These are phyloP conservation scores for Zosterops borbonicus DNA, from an alignment of 2,113 vertebrate species.

Conservation along the genomic window DNA sequence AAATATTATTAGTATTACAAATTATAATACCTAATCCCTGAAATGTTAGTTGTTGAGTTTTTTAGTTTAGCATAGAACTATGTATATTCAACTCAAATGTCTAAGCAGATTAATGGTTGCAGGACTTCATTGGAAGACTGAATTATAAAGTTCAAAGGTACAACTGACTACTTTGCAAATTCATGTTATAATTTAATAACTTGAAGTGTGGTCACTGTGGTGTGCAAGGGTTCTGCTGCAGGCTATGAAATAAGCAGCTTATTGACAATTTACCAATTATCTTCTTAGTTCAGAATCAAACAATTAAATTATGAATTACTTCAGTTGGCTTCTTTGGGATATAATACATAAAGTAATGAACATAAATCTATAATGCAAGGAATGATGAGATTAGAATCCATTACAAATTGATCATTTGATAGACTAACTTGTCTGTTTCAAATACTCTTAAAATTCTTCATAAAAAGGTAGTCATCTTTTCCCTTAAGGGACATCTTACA, in stretches of 20 bases:
- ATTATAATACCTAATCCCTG: not conserved
- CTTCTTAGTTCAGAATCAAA: not conserved
- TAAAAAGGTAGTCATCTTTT: not conserved
- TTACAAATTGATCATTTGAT: not conserved
- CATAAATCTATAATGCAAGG: not conserved
- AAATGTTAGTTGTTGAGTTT: not conserved
- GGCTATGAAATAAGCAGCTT: not conserved
- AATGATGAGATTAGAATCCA: not conserved
- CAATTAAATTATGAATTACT: not conserved
- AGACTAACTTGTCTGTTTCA: not conserved
- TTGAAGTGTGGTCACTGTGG: not conserved
- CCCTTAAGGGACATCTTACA: not conserved
- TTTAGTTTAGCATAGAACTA: not conserved
- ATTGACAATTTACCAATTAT: constrained; percentile 18
- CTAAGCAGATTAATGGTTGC: not conserved
- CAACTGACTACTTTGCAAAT: not conserved
- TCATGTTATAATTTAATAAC: not conserved
- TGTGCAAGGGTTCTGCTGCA: not conserved
- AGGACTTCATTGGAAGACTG: not conserved
- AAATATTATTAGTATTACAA: not conserved
- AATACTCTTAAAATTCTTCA: not conserved
- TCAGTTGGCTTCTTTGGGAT: not conserved
- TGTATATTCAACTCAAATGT: not conserved
- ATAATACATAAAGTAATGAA: not conserved
- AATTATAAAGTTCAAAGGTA: not conserved